Evolutionary conservation across 1,140 invertebrate genomes (phyloP), one percentile per base, ranked within the genome.

Genomic region (Sycobia sp.): DNA sequence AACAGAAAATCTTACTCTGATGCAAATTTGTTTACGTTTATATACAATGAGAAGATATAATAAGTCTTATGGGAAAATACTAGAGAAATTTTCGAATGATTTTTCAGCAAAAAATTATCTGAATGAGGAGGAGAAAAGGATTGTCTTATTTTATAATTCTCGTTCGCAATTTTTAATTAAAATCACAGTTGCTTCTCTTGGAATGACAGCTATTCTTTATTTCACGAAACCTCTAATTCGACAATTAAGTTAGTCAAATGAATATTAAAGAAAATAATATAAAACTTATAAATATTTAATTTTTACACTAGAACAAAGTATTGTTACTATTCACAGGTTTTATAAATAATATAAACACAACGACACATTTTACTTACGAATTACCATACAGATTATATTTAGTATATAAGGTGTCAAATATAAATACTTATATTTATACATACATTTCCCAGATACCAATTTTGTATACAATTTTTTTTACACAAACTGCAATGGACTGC

Each of bases 401-500:
- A 7, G 65, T 67, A 4, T 68, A 71, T 47, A 22, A n/a, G n/a
- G n/a, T n/a, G n/a, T n/a, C n/a, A n/a, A n/a, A n/a, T n/a, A n/a
- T n/a, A n/a, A n/a, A n/a, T 62, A 67, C 10, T 10, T 71, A 67
- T 18, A 57, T 55, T n/a, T 8, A 66, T 0, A 57, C 68, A 0
- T 71, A 71, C 54, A 9, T 70, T 10, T 66, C 64, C 38, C 68
- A 68, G 58, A 4, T 29, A 34, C 70, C 68, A 10, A 60, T 72
- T 59, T 59, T 69, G 1, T 53, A 66, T 13, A 68, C 63, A 47
- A 67, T 68, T 39, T 62, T 56, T 22, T 72, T 72, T 38, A 67
- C 65, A 0, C 68, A 72, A 66, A 67, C 63, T 16, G 57, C 68
- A n/a, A 70, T 72, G 68, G 70, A 72, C 62, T 71, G 68, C 49